phyloP scores from a whole-genome alignment of 2,888 invertebrate genomes.

The Unio delphinus region DNA sequence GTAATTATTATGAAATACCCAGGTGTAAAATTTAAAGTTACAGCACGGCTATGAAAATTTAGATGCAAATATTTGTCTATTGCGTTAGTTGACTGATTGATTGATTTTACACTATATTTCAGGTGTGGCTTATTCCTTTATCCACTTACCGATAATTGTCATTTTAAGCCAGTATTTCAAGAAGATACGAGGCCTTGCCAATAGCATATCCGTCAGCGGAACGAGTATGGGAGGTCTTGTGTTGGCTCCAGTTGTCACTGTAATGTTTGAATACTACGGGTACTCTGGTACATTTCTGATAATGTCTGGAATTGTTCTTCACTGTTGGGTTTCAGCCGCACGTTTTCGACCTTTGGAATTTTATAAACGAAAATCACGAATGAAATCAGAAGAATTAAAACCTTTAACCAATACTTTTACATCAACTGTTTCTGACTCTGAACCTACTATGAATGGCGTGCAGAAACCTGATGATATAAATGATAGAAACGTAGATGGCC shows the following conservation, averaged over 20 bases:
- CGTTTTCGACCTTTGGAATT: conserved; percentile 12
- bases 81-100: too few relatives aligned
- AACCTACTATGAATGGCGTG: too few relatives aligned
- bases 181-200: conserved; percentile 17
- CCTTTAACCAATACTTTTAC: too few relatives aligned
- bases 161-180: conserved; percentile 19
- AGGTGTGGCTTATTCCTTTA: conserved; percentile 12
- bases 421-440: too few relatives aligned
- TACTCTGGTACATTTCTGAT: conserved; percentile 13
- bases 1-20: too few relatives aligned
- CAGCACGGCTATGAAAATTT: too few relatives aligned
- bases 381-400: too few relatives aligned
- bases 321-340: conserved; percentile 5
- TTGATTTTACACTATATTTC: background rate
- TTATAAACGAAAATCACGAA: background rate
- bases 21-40: too few relatives aligned
- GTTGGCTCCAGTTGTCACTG: conserved; percentile 9
- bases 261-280: conserved; percentile 15
- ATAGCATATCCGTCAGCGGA: conserved; percentile 10
- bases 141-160: conserved; percentile 8
- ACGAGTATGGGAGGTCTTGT: conserved; percentile 10
- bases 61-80: too few relatives aligned
- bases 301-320: conserved; percentile 6
- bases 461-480: too few relatives aligned
- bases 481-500: too few relatives aligned